Evolutionary conservation across 2,888 invertebrate species (phyloP).

Genomic region (Hanleya hanleyi): DNA sequence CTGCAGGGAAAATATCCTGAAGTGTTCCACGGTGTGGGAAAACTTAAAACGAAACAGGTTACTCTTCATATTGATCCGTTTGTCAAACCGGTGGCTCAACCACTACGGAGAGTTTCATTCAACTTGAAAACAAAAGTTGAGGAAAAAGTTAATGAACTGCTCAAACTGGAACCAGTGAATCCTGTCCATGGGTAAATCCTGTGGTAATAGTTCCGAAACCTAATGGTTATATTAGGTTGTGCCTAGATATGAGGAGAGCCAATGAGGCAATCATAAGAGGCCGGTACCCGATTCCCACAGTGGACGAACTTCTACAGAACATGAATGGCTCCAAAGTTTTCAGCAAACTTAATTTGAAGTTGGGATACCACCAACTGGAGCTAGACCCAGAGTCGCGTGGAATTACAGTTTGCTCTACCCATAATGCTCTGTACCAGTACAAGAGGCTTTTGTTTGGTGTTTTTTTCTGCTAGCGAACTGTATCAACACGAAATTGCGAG

Average conservation of each 20-base stretch:
- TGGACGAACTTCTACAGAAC: constrained; percentile 43
- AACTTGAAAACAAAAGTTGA: constrained; percentile 33
- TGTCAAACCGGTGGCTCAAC: no score
- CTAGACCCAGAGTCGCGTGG: constrained; percentile 45
- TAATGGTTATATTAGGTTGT: constrained; percentile 39
- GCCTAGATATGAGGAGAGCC: constrained; percentile 46
- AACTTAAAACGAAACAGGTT: no score
- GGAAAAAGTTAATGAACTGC: constrained; percentile 28
- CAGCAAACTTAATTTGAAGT: constrained; percentile 42
- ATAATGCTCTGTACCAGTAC: constrained; percentile 43
- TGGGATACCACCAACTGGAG: constrained; percentile 48
- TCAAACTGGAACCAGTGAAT: constrained; percentile 30
- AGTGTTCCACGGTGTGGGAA: no score
- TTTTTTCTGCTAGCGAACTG: constrained; percentile 72
- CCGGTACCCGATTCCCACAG: constrained; percentile 40
- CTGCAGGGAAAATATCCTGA: no score
- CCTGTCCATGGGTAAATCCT: constrained; percentile 45
- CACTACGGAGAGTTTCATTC: no score
- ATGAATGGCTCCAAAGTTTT: constrained; percentile 43
- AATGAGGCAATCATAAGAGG: constrained; percentile 44
- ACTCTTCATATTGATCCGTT: no score
- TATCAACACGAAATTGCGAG: constrained; percentile 71
- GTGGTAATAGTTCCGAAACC: constrained; percentile 36
- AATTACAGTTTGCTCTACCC: constrained; percentile 46
- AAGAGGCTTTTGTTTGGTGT: constrained; percentile 47